Evolutionary conservation across 2,888 invertebrate species (phyloP), one percentile per base, ranked within the genome.

Genomic region (Helobdella robusta): DNA sequence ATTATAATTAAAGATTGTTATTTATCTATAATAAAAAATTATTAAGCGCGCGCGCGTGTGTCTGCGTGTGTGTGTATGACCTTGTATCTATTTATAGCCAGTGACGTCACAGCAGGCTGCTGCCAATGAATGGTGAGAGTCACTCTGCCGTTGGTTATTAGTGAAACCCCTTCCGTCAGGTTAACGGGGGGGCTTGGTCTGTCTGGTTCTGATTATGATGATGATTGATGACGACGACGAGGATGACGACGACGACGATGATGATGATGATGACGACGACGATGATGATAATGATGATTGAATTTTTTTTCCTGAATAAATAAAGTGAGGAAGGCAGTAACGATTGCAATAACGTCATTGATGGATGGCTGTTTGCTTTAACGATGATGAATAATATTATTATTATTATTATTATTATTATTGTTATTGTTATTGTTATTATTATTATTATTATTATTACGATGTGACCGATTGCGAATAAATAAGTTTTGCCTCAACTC

Each of bases 71-170:
- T n/a, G n/a, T n/a, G n/a, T 2, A 1, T 44, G 36, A 77, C 76
- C 72, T 70, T 70, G 67, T 77, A 78, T 68, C 72, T 72, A 61
- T 70, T 70, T 20, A 78, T 68, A 8, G 76, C 75, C 5, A 78
- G 69, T 67, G 77, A 77, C 15, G 74, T 73, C 62, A 70, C 71
- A 18, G 67, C 59, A 2, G 78, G 77, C 1, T 73, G 73, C 63
- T 71, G 69, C 78, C 78, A 78, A 8, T 72, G 69, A 15, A 78
- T 70, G n/a, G 66, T 69, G 23, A 77, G 73, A 46, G 73, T 73
- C 4, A 78, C 73, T 44, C 71, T 72, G 48, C 74, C 74, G 40
- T 73, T 72, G 54, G 72, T 70, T 34, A 76, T 66, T 5, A 73
- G 72, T 20, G 72, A 73, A 32, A 68, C 71, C 1, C 73, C 75